Conservation (phyloP, 2,797 vertebrate genomes). For the Vespertilio murinus region DNA sequence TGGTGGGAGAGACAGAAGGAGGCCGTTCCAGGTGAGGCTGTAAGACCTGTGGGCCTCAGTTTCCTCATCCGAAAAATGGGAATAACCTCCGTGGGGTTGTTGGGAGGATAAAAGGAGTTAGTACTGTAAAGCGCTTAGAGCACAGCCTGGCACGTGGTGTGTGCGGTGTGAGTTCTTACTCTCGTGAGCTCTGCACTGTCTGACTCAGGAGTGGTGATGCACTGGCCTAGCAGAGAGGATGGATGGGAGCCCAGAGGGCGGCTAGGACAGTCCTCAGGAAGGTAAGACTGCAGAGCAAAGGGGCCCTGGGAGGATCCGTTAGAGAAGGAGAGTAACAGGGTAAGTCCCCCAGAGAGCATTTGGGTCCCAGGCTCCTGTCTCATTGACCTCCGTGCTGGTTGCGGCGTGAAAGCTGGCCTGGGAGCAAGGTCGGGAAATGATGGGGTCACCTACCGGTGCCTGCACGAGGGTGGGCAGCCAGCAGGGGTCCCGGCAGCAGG, state of each 20-base stretch:
- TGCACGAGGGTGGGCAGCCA: constrained; percentile 70
- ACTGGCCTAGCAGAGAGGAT: neutral
- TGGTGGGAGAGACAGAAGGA: constrained; percentile 42
- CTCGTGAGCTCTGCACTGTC: neutral
- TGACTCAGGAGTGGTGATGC: neutral
- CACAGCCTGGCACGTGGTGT: neutral
- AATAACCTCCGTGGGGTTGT: neutral
- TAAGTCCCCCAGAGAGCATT: neutral
- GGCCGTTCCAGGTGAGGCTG: neutral
- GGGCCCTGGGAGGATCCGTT: neutral
- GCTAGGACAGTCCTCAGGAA: neutral
- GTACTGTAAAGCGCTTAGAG: neutral
- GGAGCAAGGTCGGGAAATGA: neutral
- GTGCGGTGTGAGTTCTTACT: neutral
- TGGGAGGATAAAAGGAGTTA: neutral
- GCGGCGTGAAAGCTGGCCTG: neutral
- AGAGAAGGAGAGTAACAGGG: neutral
- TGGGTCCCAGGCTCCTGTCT: neutral
- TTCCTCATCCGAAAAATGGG: neutral
- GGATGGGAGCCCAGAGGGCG: neutral
- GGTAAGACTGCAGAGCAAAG: neutral
- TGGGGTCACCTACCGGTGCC: constrained; percentile 37
- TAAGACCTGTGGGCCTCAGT: neutral
- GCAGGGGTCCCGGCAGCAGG: constrained; percentile 72
- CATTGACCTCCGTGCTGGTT: neutral